Base-by-base conservation (phyloP, 2,113 vertebrate species). In the Cottus gobio region DNA sequence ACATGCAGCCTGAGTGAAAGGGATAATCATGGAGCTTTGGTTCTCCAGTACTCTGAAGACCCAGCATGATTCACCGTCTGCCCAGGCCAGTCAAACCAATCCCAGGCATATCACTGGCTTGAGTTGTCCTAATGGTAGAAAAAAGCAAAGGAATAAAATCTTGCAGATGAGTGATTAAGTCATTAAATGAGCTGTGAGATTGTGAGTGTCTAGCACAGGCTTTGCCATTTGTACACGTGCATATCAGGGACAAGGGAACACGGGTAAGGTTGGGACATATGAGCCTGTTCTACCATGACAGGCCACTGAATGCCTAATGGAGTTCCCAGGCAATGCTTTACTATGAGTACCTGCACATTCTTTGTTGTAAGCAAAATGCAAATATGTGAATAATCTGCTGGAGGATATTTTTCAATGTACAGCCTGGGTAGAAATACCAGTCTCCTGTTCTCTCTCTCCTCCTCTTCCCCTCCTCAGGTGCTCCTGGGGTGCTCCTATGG, bases 221-320 rank as follows among this genome's bases (percentile, higher is more conserved):
- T 67, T 79, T 71, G 78, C 77, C 87, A 93, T 91, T 90, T 92
- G 89, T 90, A 82, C 83, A 81, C 56, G 61, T 75, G 79, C 87
- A 86, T 89, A 89, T 91, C 87, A 87, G 81, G 85, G 92, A 91
- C 85, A 87, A 82, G 66, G 44, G 83, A 87, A 93, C 89, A 88
- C 78, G 81, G 66, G 64, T 52, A 26, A 89, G 79, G 86, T 77
- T 86, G 84, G 79, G 84, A 87, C 70, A 86, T 58, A 77, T 84
- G 84, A 82, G 83, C 76, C 71, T 80, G 70, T 77, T 82, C 5
- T 57, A 79, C 85, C 86, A 73, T 82, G 87, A 90, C 86, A 87
- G 80, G 74, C 82, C 67, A 37, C 6, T 65, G 81, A 83, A 86
- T 83, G 66, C 77, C 67, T 80, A 83, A 91, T 75, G 15, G 83